A percentile compares a stretch with the other conserved stretches of the same genome.
These are phyloP conservation scores for Diogma glabrata DNA, from an alignment of 2,888 invertebrate genomes.

Conservation along the genomic window DNA sequence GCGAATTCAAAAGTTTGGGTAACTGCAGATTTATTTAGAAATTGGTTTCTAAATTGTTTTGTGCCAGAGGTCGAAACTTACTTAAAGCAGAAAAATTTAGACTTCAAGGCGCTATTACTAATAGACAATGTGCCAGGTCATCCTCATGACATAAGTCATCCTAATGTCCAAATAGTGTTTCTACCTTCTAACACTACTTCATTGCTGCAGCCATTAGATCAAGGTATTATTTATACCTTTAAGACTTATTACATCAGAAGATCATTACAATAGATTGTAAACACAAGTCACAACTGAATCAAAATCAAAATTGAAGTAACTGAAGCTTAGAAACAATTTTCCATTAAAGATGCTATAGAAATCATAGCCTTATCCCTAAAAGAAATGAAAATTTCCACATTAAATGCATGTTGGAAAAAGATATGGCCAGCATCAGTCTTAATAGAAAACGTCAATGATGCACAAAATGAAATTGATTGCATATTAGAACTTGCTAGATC, in stretches of 20 bases:
- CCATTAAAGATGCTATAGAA: not conserved
- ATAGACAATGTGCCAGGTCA: not conserved
- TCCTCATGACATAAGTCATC: not conserved
- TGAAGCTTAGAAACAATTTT: constrained; percentile 1
- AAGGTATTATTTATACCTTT: constrained; percentile 20
- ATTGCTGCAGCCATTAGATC: constrained; percentile 10
- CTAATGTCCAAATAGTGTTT: constrained; percentile 1
- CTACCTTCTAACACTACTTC: constrained; percentile 6
- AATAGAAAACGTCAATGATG: too few species aligned
- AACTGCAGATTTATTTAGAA: too few species aligned
- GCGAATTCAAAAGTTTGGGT: not conserved
- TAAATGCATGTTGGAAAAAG: constrained; percentile 7
- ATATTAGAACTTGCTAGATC: constrained; percentile 3
- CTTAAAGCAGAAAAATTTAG: constrained; percentile 16
- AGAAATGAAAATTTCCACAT: constrained; percentile 5
- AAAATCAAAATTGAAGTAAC: constrained; percentile 8
- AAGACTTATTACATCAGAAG: constrained; percentile 15
- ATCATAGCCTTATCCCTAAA: constrained; percentile 1
- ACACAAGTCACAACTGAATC: constrained; percentile 2
- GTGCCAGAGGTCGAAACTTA: too few species aligned
- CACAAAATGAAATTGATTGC: not conserved
- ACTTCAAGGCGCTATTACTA: constrained; percentile 1
- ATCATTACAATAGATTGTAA: not conserved
- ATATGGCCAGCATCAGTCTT: constrained; percentile 1
- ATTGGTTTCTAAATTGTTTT: too few species aligned